These are phyloP conservation scores for Cerastis leucographa DNA, from an alignment of 2,888 invertebrate genomes.

Conservation along the genomic window DNA sequence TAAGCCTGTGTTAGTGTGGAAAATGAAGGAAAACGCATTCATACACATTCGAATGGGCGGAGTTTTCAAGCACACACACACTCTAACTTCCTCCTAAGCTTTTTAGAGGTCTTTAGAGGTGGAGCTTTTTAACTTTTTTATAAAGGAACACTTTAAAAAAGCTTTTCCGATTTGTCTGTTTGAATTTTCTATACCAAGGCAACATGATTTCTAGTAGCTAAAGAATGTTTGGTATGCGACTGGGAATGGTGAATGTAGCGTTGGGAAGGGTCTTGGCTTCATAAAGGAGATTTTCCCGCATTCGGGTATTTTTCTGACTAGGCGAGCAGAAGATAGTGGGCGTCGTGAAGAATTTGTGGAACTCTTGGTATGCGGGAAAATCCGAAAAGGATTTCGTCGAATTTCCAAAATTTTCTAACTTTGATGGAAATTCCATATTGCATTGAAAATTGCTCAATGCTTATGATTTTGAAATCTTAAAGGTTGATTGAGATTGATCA, in stretches of 20 bases:
- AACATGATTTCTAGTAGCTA: slow-evolving; percentile 75
- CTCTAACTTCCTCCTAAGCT: slow-evolving; percentile 6
- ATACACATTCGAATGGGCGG: slow-evolving; percentile 66
- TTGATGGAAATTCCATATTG: neutral
- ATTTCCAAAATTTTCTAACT: slow-evolving; percentile 7
- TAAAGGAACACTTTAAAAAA: slow-evolving; percentile 84
- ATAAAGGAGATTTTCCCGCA: slow-evolving; percentile 90
- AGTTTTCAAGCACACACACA: slow-evolving; percentile 65
- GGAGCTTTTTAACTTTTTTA: slow-evolving; percentile 81
- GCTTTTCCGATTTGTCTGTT: slow-evolving; percentile 86
- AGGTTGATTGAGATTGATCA: neutral
- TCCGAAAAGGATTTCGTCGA: slow-evolving; percentile 22
- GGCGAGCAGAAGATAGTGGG: slow-evolving; percentile 76
- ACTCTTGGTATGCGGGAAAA: slow-evolving; percentile 69
- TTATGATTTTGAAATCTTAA: neutral
- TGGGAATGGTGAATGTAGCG: slow-evolving; percentile 65
- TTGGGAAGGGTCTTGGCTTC: slow-evolving; percentile 71
- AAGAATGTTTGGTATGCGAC: slow-evolving; percentile 81
- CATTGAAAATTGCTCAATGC: slow-evolving; percentile 4
- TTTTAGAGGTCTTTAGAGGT: slow-evolving; percentile 49
- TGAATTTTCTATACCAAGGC: slow-evolving; percentile 88
- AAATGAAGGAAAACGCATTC: slow-evolving; percentile 16
- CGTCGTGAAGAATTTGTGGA: slow-evolving; percentile 73
- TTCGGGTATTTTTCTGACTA: slow-evolving; percentile 88
- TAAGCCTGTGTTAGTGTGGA: slow-evolving; percentile 58